Base-by-base conservation (phyloP, 2,888 invertebrate genomes). In the Dorcus hopei region DNA sequence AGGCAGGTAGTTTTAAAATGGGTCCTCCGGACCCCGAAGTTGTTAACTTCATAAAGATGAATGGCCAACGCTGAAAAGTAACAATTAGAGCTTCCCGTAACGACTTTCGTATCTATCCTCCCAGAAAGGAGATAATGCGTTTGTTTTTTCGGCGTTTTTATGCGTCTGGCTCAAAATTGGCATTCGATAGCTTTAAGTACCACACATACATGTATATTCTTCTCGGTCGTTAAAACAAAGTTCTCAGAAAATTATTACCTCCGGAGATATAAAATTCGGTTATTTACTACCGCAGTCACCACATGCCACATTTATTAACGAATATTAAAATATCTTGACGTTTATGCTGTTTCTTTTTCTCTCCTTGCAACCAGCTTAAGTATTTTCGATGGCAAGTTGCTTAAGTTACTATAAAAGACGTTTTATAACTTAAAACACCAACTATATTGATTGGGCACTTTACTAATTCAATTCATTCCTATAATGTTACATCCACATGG, bases 1-100 rank as follows among this genome's bases (percentile, higher is more conserved):
- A 68, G 68, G 74, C 77, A 77, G 77, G 77, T 77, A 77, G 76
- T 77, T 77, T 75, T 74, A 70, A 74, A 76, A 74, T 70, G 72
- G 70, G 58, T 66, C 65, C 61, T 47, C 56, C 61, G 61, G 69
- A 65, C 62, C 67, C 70, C 70, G 68, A 57, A 38, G 73, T 74
- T 74, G 76, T 74, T 75, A 74, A 73, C 74, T 73, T 72, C 71
- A 67, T 72, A 74, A 74, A 76, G 77, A 77, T 76, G 76, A 75
- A 77, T 77, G 70, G 75, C 68, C 66, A 61, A 65, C 64, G 70
- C 68, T 72, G 73, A 75, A 74, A 75, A 76, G 72, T 74, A 71
- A 74, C 76, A 78, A 77, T 78, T 77, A 77, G 67, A 64, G 55
- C 64, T 64, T 62, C 60, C 59, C 59, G 58, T 66, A 67, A 68